These are phyloP conservation scores for Conopomorpha cramerella DNA, from an alignment of 1,140 invertebrate genomes.

Conservation along the genomic window DNA sequence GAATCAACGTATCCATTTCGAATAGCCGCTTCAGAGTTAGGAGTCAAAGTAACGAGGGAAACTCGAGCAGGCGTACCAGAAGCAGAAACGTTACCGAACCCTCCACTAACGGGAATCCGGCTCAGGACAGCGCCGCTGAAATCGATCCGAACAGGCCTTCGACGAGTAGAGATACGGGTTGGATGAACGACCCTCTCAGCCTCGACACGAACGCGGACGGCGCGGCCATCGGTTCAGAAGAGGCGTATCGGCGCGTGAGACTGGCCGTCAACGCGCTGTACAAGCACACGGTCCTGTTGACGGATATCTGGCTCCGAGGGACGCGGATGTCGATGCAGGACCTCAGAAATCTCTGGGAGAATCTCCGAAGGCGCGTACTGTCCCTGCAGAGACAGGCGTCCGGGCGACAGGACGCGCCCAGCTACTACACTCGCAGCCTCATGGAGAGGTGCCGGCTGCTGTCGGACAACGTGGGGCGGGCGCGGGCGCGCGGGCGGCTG, in stretches of 20 bases:
- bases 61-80: conserved; percentile 14
- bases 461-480: conserved; percentile 18
- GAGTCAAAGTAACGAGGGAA: background rate
- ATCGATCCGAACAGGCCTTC: conserved; percentile 26
- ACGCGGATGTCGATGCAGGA: conserved; percentile 59
- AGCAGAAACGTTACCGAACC: conserved; percentile 1
- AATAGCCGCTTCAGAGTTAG: conserved; percentile 28
- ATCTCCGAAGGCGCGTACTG: conserved; percentile 64
- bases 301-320: conserved; percentile 39
- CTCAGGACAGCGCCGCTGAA: conserved; percentile 5
- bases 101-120: conserved; percentile 6
- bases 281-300: conserved; percentile 35
- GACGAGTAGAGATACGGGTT: conserved; percentile 32
- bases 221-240: conserved; percentile 19
- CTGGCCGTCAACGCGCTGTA: conserved; percentile 36
- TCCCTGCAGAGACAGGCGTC: conserved; percentile 54
- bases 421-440: conserved; percentile 38
- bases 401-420: conserved; percentile 32
- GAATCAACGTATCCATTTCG: conserved; percentile 19
- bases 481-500: conserved; percentile 27
- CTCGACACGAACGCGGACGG: conserved; percentile 26
- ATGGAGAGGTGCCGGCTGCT: conserved; percentile 45
- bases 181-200: too few species aligned
- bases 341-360: conserved; percentile 67
- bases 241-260: conserved; percentile 42